Percentiles rank a stretch among this genome's conserved stretches.
phyloP scores from a whole-genome alignment of 2,797 vertebrate genomes.

The Dallia pectoralis region DNA sequence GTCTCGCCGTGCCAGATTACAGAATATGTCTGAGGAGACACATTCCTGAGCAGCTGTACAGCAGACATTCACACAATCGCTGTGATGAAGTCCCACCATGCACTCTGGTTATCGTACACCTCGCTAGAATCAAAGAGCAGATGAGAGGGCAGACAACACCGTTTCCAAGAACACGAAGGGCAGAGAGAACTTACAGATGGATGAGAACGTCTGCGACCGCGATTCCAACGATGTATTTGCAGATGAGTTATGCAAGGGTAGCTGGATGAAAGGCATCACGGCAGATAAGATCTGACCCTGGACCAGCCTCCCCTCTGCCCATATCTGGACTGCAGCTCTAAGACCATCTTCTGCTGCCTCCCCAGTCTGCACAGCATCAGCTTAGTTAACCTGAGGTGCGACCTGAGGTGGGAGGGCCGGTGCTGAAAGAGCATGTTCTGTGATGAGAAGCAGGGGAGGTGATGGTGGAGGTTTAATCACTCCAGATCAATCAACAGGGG shows the following conservation, averaged over 20 bases:
- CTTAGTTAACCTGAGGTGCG: neutral
- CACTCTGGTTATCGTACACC: neutral
- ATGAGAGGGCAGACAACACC: neutral
- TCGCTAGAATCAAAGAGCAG: neutral
- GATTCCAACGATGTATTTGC: neutral
- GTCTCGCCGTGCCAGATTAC: neutral
- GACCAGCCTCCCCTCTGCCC: slow-evolving; percentile 3
- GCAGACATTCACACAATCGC: neutral
- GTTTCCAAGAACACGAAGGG: slow-evolving; percentile 4
- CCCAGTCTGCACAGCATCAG: neutral
- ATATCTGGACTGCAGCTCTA: neutral
- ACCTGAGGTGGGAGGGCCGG: neutral
- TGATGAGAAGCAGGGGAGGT: slow-evolving; percentile 6
- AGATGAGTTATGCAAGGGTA: neutral
- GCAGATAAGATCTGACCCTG: slow-evolving; percentile 10
- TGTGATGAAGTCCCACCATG: neutral
- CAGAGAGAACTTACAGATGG: neutral
- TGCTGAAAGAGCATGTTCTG: slow-evolving; percentile 3
- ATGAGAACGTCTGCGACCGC: neutral
- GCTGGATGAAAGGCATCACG: neutral
- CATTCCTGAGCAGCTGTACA: neutral
- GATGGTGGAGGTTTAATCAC: slow-evolving; percentile 32
- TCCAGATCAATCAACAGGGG: slow-evolving; percentile 47
- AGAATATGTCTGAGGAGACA: neutral
- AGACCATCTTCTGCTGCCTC: too few relatives aligned